Base-by-base conservation (phyloP, 2,797 vertebrate species). In the Sebastes iracundus region DNA sequence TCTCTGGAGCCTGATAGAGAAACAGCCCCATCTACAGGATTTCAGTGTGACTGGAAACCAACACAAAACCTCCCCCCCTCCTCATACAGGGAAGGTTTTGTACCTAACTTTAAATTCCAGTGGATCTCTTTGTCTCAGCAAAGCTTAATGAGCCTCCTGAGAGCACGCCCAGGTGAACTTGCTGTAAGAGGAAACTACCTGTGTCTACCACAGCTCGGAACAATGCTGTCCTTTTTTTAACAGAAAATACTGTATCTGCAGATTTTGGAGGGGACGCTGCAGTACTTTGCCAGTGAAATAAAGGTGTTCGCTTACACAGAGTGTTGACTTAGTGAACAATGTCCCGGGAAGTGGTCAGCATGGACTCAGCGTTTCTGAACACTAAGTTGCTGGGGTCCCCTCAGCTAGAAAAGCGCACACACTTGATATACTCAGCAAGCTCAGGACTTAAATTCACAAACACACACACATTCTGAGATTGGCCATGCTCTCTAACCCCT, bases 21-120 rank as follows among this genome's bases (percentile, higher is more conserved):
- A 93, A 94, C 86, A 95, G 91, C 94, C 68, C 92, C 93, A 92
- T 90, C 92, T 93, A 85, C 74, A 92, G 93, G 90, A 78, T 30
- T 10, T 9, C 14, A 67, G 20, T n/a, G 55, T 9, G 11, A 72
- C 62, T 82, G 42, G 16, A 63, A 42, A 13, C 4, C 3, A 30
- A 76, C 28, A 22, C 23, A 56, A 67, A 72, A 10, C 32, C 23
- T 7, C 6, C 46, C 22, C 18, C 18, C 18, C n/a, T 20, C 14
- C 20, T 60, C 53, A 18, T 10, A 65, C 4, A 25, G 63, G 20
- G 25, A 33, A 65, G 59, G 68, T 38, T 83, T 72, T 75, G 62
- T 80, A 66, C 63, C 35, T 16, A 84, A 84, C 77, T 86, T 89
- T 79, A 83, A 88, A 90, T 88, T 92, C 63, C 62, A 80, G 78